phyloP scores from a whole-genome alignment of 2,888 invertebrate genomes.

The Melanostoma mellinum region DNA sequence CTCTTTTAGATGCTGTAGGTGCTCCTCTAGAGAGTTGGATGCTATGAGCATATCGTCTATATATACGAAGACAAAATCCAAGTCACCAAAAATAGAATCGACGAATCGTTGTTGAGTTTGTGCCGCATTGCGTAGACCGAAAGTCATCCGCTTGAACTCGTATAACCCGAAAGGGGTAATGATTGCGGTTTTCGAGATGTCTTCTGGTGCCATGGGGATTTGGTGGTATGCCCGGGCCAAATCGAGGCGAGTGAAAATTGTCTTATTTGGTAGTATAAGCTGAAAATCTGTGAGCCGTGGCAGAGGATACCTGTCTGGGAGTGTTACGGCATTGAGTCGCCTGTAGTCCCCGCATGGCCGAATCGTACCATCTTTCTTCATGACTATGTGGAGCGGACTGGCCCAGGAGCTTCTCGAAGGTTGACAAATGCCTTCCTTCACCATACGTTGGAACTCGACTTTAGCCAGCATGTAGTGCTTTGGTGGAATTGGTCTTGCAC shows the following conservation, averaged over 20 bases:
- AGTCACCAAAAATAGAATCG: not conserved
- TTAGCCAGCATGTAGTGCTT: conserved; percentile 17
- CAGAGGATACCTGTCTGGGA: conserved; percentile 8
- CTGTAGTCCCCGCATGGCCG: not conserved
- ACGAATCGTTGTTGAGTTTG: no score
- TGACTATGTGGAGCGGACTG: conserved; percentile 16
- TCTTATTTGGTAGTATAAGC: not conserved
- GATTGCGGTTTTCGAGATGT: not conserved
- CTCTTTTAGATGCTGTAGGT: conserved; percentile 9
- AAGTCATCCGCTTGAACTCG: conserved; percentile 1
- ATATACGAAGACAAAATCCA: conserved; percentile 14
- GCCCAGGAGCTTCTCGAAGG: conserved; percentile 9
- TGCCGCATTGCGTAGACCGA: not conserved
- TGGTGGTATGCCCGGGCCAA: conserved; percentile 2
- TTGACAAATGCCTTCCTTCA: conserved; percentile 14
- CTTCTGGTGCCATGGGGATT: conserved; percentile 10
- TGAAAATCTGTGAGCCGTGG: not conserved
- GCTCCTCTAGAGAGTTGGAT: not conserved
- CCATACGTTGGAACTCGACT: conserved; percentile 20
- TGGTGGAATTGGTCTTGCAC: conserved; percentile 24
- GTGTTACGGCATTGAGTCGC: not conserved
- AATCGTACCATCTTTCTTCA: conserved; percentile 1
- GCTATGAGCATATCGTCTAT: not conserved
- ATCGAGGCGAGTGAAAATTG: conserved; percentile 7
- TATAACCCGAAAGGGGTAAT: not conserved